A percentile compares a stretch with the other conserved stretches of the same genome.
Conservation (phyloP, 2,888 invertebrate genomes). For the Thereva nobilitata region DNA sequence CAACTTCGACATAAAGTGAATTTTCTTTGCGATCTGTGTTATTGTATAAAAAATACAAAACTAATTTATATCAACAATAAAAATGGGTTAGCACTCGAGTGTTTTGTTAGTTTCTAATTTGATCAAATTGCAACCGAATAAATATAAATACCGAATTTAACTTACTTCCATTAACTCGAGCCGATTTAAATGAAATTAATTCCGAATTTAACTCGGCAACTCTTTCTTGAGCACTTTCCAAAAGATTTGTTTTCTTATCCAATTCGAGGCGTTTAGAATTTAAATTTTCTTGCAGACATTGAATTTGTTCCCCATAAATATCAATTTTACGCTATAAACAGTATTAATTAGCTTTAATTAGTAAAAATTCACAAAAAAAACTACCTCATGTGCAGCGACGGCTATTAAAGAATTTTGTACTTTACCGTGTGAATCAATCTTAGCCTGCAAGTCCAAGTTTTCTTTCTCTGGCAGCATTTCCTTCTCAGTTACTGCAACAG, state of each 20-base stretch:
- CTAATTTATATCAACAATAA: too few relatives aligned
- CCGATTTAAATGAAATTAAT: slow-evolving; percentile 49
- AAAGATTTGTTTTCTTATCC: slow-evolving; percentile 51
- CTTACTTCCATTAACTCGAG: slow-evolving; percentile 51
- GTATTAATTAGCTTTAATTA: background rate
- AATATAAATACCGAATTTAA: background rate
- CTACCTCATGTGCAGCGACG: slow-evolving; percentile 53
- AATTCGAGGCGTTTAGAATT: slow-evolving; percentile 53
- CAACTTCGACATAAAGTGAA: slow-evolving; percentile 68
- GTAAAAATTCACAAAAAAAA: background rate
- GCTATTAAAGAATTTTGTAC: slow-evolving; percentile 48
- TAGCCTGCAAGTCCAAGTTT: slow-evolving; percentile 51
- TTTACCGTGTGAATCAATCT: slow-evolving; percentile 50
- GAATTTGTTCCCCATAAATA: slow-evolving; percentile 52
- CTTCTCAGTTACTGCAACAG: slow-evolving; percentile 28
- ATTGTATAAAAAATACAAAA: slow-evolving; percentile 22
- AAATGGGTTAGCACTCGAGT: too few relatives aligned
- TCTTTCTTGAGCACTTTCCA: slow-evolving; percentile 56
- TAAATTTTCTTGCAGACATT: slow-evolving; percentile 54
- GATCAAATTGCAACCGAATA: too few relatives aligned
- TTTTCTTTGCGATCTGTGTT: slow-evolving; percentile 65
- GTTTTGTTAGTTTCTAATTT: too few relatives aligned
- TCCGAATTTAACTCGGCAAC: slow-evolving; percentile 53
- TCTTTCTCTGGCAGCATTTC: slow-evolving; percentile 48
- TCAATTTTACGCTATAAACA: slow-evolving; percentile 51